These are phyloP conservation scores for Allobates femoralis DNA, from an alignment of 2,797 vertebrate genomes.

Conservation along the genomic window DNA sequence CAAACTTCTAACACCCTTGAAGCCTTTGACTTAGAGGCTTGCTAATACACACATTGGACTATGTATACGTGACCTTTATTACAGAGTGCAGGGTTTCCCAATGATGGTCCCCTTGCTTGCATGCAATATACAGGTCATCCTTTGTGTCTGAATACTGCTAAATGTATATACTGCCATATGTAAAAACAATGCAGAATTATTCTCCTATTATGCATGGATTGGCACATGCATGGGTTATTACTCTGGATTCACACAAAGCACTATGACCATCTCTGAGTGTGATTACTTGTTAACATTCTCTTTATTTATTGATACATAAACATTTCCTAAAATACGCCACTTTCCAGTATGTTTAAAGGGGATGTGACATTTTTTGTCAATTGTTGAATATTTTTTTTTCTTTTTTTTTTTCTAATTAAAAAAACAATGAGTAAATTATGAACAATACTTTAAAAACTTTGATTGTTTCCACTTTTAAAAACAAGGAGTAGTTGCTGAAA, in stretches of 20 bases:
- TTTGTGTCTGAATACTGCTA: no score
- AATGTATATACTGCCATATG: neutral
- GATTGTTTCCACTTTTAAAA: no score
- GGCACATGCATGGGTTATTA: slow-evolving; percentile 3
- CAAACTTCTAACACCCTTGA: neutral
- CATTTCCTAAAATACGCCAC: neutral
- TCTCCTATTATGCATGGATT: neutral
- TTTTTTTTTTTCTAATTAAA: no score
- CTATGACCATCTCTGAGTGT: neutral
- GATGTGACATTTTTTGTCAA: no score
- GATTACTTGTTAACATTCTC: neutral
- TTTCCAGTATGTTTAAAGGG: neutral
- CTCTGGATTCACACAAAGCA: neutral
- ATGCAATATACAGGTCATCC: neutral
- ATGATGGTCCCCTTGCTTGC: no score
- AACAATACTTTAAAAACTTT: no score
- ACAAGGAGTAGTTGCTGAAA: no score
- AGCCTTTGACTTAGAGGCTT: neutral
- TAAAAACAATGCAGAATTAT: neutral
- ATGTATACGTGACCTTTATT: neutral
- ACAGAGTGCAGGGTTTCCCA: neutral
- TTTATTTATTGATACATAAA: no score
- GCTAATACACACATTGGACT: neutral
- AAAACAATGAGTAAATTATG: no score
- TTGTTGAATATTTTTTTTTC: no score